These are phyloP conservation scores for Coelopa pilipes DNA, from an alignment of 2,888 invertebrate genomes.

Conservation along the genomic window DNA sequence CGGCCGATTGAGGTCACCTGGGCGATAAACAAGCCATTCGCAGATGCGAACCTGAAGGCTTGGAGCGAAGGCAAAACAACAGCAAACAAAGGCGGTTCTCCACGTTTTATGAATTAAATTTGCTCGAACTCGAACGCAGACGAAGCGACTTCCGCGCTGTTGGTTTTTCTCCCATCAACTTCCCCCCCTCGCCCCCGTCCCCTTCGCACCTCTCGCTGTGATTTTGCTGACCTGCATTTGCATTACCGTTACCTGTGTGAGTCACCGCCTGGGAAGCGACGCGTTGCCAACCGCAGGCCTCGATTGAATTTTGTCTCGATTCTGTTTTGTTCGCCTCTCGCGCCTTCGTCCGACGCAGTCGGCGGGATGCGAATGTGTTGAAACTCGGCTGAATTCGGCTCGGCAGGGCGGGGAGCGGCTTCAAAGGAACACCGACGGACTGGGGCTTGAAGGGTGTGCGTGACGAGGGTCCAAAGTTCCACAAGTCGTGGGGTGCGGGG, in stretches of 20 bases:
- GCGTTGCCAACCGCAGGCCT: not conserved
- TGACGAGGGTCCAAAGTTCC: not conserved
- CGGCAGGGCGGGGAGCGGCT: no score
- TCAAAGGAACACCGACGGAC: no score
- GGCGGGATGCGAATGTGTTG: no score
- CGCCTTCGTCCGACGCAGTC: no score
- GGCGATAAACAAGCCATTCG: conserved; percentile 10
- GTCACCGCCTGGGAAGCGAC: not conserved
- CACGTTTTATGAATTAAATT: no score
- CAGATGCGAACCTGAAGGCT: conserved; percentile 3
- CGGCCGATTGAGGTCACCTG: conserved; percentile 3
- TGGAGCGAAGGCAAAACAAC: not conserved
- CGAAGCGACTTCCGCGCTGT: no score
- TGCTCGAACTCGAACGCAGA: no score
- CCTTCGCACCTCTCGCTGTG: not conserved
- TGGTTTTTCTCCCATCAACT: not conserved
- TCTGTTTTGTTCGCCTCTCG: not conserved
- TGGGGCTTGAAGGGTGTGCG: no score
- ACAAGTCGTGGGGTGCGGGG: no score
- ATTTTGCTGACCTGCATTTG: not conserved
- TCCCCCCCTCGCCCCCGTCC: not conserved
- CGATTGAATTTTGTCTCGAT: not conserved
- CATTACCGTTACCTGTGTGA: not conserved
- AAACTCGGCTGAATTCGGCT: no score
- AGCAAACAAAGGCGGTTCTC: no score